These are phyloP conservation scores for Sebastes matsubarae DNA, from an alignment of 2,797 vertebrate genomes.

Conservation along the genomic window DNA sequence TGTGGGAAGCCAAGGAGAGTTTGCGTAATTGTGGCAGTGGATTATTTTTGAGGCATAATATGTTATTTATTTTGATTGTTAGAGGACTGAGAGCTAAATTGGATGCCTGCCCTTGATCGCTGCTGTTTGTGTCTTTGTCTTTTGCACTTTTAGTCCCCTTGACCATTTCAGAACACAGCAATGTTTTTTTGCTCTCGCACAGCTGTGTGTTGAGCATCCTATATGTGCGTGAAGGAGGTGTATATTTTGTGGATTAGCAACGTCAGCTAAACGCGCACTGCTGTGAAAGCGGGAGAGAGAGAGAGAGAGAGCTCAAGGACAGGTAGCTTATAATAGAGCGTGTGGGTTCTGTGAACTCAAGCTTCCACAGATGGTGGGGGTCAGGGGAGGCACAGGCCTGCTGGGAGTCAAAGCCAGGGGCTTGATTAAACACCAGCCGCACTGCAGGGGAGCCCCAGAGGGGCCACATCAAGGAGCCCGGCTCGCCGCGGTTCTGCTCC, in stretches of 20 bases:
- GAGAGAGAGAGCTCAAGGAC: conserved; percentile 52
- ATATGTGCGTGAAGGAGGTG: not conserved
- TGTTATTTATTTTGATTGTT: conserved; percentile 30
- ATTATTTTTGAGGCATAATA: conserved; percentile 14
- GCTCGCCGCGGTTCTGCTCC: conserved; percentile 37
- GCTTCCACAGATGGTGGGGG: conserved; percentile 69
- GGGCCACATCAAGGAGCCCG: conserved; percentile 57
- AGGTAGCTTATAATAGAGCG: conserved; percentile 67
- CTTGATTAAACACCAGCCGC: conserved; percentile 77
- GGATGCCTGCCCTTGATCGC: conserved; percentile 37
- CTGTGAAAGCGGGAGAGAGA: conserved; percentile 10
- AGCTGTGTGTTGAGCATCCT: not conserved
- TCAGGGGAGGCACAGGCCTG: conserved; percentile 59
- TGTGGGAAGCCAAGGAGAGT: conserved; percentile 22
- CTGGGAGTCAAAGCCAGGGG: conserved; percentile 68
- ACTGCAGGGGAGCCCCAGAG: conserved; percentile 45
- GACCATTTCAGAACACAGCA: not conserved
- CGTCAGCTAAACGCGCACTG: conserved; percentile 48
- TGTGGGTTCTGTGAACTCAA: conserved; percentile 38
- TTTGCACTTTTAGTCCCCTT: not conserved
- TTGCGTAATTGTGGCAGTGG: conserved; percentile 16
- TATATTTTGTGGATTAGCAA: conserved; percentile 32
- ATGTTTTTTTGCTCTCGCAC: not conserved
- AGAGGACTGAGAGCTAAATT: conserved; percentile 49
- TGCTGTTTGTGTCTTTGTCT: conserved; percentile 19